Conservation (phyloP, 23 tunicate species). For the Styela plicata region DNA sequence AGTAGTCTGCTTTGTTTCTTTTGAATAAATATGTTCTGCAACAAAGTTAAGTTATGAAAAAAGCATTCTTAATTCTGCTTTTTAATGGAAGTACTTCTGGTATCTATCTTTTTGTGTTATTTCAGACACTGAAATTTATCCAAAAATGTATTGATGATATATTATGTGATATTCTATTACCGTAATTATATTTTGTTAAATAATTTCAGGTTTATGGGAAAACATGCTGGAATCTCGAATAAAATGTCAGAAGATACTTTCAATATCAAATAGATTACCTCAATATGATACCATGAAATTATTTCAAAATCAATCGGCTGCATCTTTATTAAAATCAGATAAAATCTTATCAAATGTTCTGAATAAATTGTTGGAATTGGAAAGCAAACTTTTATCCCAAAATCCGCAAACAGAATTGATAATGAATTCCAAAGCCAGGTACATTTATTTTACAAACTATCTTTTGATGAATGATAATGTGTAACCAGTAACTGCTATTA, state of each 20-base stretch:
- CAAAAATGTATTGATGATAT: too few relatives aligned
- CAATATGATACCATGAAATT: slow-evolving; percentile 23
- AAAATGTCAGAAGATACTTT: slow-evolving; percentile 46
- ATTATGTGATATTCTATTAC: too few relatives aligned
- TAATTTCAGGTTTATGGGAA: slow-evolving; percentile 66
- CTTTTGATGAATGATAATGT: too few relatives aligned
- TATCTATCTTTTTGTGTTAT: too few relatives aligned
- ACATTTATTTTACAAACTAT: neutral
- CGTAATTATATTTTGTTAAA: too few relatives aligned
- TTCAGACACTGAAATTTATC: too few relatives aligned
- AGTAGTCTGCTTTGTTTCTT: too few relatives aligned
- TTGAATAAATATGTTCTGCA: too few relatives aligned
- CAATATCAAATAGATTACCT: slow-evolving; percentile 46
- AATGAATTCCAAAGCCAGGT: neutral
- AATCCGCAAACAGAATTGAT: neutral
- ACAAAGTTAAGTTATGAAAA: too few relatives aligned
- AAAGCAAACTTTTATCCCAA: slow-evolving; percentile 4
- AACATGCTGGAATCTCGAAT: slow-evolving; percentile 51
- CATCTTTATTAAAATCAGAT: neutral
- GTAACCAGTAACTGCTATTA: too few relatives aligned
- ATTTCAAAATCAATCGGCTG: neutral
- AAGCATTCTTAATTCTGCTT: too few relatives aligned
- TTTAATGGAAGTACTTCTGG: too few relatives aligned
- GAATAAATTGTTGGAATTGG: slow-evolving; percentile 15
- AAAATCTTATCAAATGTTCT: neutral